Evolutionary conservation across 2,797 vertebrate genomes (phyloP).

Genomic region (Accipiter fasciatus): DNA sequence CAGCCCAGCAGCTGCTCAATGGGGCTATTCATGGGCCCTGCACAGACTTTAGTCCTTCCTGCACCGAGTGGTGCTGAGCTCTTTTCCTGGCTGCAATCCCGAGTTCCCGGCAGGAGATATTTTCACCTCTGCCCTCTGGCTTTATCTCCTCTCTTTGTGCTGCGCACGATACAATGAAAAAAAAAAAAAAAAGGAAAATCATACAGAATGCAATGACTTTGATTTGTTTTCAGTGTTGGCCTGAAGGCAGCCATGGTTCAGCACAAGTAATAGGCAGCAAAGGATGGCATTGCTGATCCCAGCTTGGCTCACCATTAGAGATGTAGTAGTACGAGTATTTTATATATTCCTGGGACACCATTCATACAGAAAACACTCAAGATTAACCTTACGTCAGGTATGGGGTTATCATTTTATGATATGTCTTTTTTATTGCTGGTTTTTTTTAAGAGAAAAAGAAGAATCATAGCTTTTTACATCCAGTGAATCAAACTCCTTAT

Average conservation of each 20-base stretch:
- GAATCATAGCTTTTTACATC: conserved; percentile 66
- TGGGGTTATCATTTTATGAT: conserved; percentile 40
- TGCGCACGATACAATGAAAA: background rate
- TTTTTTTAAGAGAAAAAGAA: conserved; percentile 30
- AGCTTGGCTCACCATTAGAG: background rate
- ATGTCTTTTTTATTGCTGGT: background rate
- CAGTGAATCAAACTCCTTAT: conserved; percentile 75
- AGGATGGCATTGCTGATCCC: background rate
- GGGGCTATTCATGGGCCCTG: conserved; percentile 16
- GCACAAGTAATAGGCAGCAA: background rate
- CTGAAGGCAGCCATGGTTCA: background rate
- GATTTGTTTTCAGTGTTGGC: background rate
- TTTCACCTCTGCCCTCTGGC: conserved; percentile 28
- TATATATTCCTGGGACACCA: background rate
- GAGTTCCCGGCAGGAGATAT: background rate
- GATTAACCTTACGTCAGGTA: conserved; percentile 32
- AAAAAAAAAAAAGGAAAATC: background rate
- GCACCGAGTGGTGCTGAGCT: background rate
- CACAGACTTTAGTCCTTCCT: background rate
- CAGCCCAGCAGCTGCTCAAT: conserved; percentile 47
- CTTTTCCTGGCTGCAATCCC: conserved; percentile 5
- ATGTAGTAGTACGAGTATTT: background rate
- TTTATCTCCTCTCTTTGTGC: background rate
- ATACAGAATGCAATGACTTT: background rate
- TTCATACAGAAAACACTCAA: background rate